Conservation (phyloP, 1,140 invertebrate genomes). For the Drosophila sturtevanti region DNA sequence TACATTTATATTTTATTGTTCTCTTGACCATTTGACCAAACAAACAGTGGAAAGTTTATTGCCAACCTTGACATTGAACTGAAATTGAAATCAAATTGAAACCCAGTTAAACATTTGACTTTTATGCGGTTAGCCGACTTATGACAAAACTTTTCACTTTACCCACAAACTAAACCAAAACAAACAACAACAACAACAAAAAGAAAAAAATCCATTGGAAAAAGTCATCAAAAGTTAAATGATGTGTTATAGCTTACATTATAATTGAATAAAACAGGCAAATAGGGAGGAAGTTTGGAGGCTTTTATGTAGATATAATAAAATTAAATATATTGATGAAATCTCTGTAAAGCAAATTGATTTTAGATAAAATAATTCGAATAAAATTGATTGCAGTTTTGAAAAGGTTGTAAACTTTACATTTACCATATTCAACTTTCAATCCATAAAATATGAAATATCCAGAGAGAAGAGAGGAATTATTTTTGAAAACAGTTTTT, state of each 20-base stretch:
- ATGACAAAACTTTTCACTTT: background rate
- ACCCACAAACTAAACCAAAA: background rate
- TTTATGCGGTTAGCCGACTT: background rate
- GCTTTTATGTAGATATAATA: background rate
- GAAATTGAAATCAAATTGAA: background rate
- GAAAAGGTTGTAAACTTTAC: no score
- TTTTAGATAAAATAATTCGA: background rate
- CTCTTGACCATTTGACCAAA: constrained; percentile 34
- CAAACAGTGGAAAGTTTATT: constrained; percentile 36
- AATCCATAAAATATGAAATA: no score
- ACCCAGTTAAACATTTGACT: constrained; percentile 7
- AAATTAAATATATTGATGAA: background rate
- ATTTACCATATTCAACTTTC: no score
- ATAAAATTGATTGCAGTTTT: background rate
- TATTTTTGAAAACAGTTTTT: no score
- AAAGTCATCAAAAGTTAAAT: constrained; percentile 7
- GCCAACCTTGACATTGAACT: constrained; percentile 5
- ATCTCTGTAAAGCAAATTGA: background rate
- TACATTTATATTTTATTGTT: constrained; percentile 15
- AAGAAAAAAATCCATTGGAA: background rate
- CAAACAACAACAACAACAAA: background rate
- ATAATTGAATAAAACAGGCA: background rate
- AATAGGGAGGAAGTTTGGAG: background rate
- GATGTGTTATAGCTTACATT: background rate
- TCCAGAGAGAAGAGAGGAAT: no score